phyloP scores from a whole-genome alignment of 2,888 invertebrate species.

The Yponomeuta cagnagella region DNA sequence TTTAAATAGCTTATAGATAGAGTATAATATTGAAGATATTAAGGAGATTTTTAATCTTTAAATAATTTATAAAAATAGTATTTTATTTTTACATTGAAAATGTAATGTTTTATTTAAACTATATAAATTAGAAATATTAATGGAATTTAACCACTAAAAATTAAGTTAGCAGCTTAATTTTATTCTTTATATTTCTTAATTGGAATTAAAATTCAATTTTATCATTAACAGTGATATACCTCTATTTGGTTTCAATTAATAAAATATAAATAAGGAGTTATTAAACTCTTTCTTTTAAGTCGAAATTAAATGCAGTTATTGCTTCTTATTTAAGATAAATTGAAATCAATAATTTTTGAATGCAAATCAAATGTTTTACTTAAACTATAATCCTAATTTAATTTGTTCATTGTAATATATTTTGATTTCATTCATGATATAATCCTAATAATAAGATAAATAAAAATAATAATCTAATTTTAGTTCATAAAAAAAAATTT shows the following conservation, averaged over 20 bases:
- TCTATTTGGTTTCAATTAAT: conserved; percentile 76
- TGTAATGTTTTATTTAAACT: conserved; percentile 80
- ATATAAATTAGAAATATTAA: conserved; percentile 76
- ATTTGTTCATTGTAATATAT: conserved; percentile 56
- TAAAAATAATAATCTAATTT: conserved; percentile 59
- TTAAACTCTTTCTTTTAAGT: conserved; percentile 57
- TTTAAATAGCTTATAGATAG: conserved; percentile 56
- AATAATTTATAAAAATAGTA: conserved; percentile 44
- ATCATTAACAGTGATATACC: conserved; percentile 82
- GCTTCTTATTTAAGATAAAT: conserved; percentile 76
- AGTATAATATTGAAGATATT: conserved; percentile 61
- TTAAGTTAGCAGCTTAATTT: conserved; percentile 80
- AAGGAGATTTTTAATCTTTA: conserved; percentile 45
- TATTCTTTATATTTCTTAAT: conserved; percentile 73
- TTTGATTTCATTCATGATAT: conserved; percentile 62
- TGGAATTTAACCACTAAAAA: conserved; percentile 66
- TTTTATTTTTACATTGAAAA: conserved; percentile 79
- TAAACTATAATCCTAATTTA: conserved; percentile 59
- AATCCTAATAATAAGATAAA: conserved; percentile 69
- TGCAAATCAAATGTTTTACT: conserved; percentile 59
- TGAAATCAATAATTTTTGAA: conserved; percentile 50
- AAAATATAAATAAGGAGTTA: conserved; percentile 63
- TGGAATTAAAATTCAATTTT: conserved; percentile 71
- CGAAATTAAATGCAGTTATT: conserved; percentile 68
- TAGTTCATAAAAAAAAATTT: conserved; percentile 42